Evolutionary conservation across 1,140 invertebrate species (phyloP).

Genomic region (Sarcophaga bullata): DNA sequence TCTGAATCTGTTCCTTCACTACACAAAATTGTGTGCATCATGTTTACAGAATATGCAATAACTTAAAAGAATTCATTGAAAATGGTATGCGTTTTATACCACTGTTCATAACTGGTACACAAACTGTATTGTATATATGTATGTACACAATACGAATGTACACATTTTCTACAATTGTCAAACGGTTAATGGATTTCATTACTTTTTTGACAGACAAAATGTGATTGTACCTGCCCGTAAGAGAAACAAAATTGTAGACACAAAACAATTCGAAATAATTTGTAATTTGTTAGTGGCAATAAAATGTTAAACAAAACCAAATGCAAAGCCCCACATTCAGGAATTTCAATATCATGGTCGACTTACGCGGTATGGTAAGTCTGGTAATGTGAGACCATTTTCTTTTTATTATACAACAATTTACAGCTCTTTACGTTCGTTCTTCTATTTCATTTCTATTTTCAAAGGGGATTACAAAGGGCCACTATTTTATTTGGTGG

Average conservation of each 20-base stretch:
- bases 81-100: too few species aligned
- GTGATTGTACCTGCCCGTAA: background rate
- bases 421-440: constrained; percentile 15
- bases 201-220: background rate
- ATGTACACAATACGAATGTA: too few species aligned
- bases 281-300: background rate
- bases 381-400: constrained; percentile 40
- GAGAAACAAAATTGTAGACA: background rate
- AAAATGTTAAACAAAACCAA: background rate
- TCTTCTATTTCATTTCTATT: background rate
- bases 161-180: background rate
- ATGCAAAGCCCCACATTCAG: too few species aligned
- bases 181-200: constrained; percentile 11
- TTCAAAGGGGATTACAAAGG: background rate
- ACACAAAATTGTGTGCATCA: too few species aligned
- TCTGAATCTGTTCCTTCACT: too few species aligned
- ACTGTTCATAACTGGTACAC: too few species aligned
- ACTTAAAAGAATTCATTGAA: too few species aligned
- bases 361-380: background rate
- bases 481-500: background rate
- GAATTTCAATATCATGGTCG: constrained; percentile 18
- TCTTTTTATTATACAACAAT: constrained; percentile 37
- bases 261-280: constrained; percentile 11
- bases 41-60: too few species aligned
- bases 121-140: background rate